Conservation (phyloP, 2,113 vertebrate genomes). For the Podarcis raffonei region DNA sequence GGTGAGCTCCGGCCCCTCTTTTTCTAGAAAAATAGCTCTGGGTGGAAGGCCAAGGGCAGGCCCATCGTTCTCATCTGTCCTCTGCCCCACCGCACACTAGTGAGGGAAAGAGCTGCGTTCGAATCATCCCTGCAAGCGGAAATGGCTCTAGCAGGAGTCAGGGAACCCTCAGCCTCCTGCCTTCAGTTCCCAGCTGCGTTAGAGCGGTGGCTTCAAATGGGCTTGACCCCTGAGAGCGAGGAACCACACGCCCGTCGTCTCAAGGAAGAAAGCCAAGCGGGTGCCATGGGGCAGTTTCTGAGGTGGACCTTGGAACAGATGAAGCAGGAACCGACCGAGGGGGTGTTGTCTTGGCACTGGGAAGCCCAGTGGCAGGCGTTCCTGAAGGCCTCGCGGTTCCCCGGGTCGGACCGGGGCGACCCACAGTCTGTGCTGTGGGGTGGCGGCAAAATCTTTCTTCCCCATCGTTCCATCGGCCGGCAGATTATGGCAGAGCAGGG, state of each 20-base stretch:
- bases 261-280: background rate
- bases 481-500: background rate
- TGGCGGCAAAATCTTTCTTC: background rate
- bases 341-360: background rate
- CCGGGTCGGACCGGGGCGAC: rapidly evolving
- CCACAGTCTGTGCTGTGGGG: too few relatives aligned
- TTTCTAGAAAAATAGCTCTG: too few relatives aligned
- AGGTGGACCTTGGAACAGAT: background rate
- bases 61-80: too few relatives aligned
- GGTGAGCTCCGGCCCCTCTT: too few relatives aligned
- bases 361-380: background rate
- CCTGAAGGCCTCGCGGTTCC: background rate
- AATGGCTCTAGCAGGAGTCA: background rate
- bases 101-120: background rate
- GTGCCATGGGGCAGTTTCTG: background rate
- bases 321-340: background rate
- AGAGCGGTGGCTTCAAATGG: background rate
- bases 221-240: background rate
- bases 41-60: too few relatives aligned
- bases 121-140: background rate
- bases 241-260: background rate
- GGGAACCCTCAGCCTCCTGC: background rate
- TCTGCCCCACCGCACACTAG: too few relatives aligned
- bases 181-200: background rate
- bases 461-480: background rate